phyloP scores from a whole-genome alignment of 1,140 invertebrate genomes.

The Paracyclopina nana region DNA sequence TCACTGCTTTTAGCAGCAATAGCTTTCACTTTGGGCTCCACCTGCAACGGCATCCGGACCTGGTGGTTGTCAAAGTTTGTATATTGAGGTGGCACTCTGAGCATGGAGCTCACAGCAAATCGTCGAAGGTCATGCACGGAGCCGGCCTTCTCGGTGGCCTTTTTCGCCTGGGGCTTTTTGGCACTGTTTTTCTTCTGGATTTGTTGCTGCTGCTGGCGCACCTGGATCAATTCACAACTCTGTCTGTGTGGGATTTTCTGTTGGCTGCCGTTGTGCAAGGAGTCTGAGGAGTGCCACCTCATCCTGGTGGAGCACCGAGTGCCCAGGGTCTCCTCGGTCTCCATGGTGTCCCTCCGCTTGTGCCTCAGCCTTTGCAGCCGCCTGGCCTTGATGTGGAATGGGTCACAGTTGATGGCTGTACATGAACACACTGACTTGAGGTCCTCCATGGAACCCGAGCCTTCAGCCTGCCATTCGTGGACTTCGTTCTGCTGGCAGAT shows the following conservation, averaged over 20 bases:
- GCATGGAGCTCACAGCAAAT: background rate
- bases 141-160: background rate
- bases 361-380: background rate
- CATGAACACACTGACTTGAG: slow-evolving; percentile 7
- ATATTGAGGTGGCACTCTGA: slow-evolving; percentile 6
- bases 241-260: background rate
- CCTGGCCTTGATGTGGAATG: background rate
- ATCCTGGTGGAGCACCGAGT: too few species aligned
- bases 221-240: background rate
- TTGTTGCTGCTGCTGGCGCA: background rate
- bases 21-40: too few species aligned
- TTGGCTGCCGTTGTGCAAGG: too few species aligned
- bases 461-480: slow-evolving; percentile 7
- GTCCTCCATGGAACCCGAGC: background rate
- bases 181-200: background rate
- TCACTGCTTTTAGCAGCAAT: too few species aligned
- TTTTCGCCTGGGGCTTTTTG: background rate
- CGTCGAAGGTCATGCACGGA: slow-evolving; percentile 4
- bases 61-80: too few species aligned
- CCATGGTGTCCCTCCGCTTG: background rate
- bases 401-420: background rate
- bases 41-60: too few species aligned
- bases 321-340: background rate
- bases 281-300: too few species aligned
- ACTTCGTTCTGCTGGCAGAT: slow-evolving; percentile 24